Evolutionary conservation across 2,888 invertebrate genomes (phyloP).

Genomic region (Druceiella hillmani): DNA sequence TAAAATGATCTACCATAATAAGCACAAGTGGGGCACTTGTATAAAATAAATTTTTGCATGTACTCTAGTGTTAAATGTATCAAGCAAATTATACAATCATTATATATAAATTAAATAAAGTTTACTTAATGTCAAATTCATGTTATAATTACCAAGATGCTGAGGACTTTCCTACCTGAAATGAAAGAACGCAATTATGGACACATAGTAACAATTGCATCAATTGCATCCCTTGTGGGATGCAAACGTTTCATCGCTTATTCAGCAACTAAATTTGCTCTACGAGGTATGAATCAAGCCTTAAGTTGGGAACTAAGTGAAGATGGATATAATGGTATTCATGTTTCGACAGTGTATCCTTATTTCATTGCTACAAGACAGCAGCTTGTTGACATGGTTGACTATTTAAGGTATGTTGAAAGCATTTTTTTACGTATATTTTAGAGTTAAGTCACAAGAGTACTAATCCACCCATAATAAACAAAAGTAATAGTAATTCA

Average conservation of each 20-base stretch:
- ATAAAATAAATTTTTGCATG: no score
- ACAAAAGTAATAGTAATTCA: no score
- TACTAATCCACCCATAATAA: no score
- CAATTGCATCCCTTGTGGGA: constrained; percentile 29
- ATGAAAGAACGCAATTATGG: constrained; percentile 39
- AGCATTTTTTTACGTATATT: no score
- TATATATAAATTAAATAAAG: no score
- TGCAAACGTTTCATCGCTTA: constrained; percentile 33
- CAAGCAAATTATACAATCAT: no score
- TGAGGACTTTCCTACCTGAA: constrained; percentile 37
- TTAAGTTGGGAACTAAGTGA: constrained; percentile 17
- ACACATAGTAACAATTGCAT: constrained; percentile 41
- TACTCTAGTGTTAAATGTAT: no score
- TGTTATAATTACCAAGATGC: constrained; percentile 33
- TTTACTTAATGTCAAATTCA: no score
- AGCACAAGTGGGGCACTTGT: no score
- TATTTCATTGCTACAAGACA: constrained; percentile 37
- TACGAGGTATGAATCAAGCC: constrained; percentile 37
- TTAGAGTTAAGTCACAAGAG: no score
- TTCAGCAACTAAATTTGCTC: constrained; percentile 40
- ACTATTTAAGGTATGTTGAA: no score
- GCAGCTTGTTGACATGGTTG: constrained; percentile 33
- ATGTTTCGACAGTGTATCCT: constrained; percentile 32
- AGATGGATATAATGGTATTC: constrained; percentile 14
- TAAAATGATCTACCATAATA: no score